Evolutionary conservation across 2,113 vertebrate species (phyloP), one percentile per base, ranked within the genome.

Genomic region (Rhinoderma darwinii): DNA sequence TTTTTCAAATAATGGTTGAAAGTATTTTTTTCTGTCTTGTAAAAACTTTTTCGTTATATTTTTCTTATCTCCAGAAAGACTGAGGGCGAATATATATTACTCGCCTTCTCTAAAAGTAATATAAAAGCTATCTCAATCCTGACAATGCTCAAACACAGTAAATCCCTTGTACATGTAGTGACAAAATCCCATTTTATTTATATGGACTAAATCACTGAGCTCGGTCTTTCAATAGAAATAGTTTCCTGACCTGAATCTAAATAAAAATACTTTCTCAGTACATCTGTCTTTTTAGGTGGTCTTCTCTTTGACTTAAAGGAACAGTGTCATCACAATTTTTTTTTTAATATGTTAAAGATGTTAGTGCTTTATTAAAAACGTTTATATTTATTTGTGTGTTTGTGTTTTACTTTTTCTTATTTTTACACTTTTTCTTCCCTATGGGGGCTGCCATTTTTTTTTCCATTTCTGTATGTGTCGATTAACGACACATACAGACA

Each of bases 141-240:
- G 43, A 39, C 43, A 83, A 83, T 70, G n/a, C 41, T 35, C 4
- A 63, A 43, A 83, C 63, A 70, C 63, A 70, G 81, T 70, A 83
- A 83, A 83, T 83, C 61, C 81, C 43, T 83, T 47, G n/a, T 70
- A 82, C 63, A 41, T 50, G 81, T 27, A 22, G 77, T 39, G 77
- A 80, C 77, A 59, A 80, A 59, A 80, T 41, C 51, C 77, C 51
- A 56, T 54, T 80, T 39, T 80, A 80, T 56, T 80, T 80, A 25
- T 80, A 80, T 39, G 51, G 59, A 59, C 50, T 37, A n/a, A 56
- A 15, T 39, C 76, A 18, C 32, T 7, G 51, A 18, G 51, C 50
- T 56, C 47, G 14, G 47, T 37, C 50, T 79, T 79, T 37, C 30
- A 56, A 59, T 54, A 39, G 30, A 37, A 25, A 54, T 51, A 59